Evolutionary conservation across 2,113 vertebrate genomes (phyloP).

Genomic region (Caracal caracal): DNA sequence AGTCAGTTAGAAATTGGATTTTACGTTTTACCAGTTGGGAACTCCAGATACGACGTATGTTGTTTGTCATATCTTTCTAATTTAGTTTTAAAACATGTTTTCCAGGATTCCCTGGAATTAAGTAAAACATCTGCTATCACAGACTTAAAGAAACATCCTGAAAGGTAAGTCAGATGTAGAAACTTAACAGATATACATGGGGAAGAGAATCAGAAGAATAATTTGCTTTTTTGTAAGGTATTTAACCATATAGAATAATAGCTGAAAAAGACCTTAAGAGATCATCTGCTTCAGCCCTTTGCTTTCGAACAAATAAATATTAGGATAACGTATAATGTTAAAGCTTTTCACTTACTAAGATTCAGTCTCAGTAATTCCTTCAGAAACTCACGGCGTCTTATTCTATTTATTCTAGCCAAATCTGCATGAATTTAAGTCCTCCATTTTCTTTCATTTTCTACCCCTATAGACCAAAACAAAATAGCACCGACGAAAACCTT

Average conservation of each 20-base stretch:
- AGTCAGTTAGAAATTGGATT: background rate
- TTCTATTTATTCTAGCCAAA: background rate
- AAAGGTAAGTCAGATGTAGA: slow-evolving; percentile 75
- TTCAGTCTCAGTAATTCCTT: background rate
- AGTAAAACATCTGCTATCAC: background rate
- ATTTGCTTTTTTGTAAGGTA: background rate
- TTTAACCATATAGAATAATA: background rate
- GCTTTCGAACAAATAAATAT: background rate
- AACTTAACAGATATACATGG: background rate
- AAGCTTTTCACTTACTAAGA: background rate
- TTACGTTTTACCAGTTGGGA: background rate
- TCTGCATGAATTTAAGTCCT: background rate
- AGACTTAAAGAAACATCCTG: slow-evolving; percentile 12
- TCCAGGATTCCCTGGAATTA: slow-evolving; percentile 62
- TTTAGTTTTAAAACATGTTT: background rate
- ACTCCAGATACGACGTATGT: background rate
- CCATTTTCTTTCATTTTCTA: background rate
- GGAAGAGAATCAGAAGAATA: background rate
- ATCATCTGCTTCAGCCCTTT: background rate
- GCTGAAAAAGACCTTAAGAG: background rate
- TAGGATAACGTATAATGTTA: background rate
- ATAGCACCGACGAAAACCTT: background rate
- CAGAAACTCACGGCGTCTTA: background rate
- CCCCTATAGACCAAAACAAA: background rate
- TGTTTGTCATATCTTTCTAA: background rate